Evolutionary conservation across 2,888 invertebrate species (phyloP).

Genomic region (Platynereis dumerilii): DNA sequence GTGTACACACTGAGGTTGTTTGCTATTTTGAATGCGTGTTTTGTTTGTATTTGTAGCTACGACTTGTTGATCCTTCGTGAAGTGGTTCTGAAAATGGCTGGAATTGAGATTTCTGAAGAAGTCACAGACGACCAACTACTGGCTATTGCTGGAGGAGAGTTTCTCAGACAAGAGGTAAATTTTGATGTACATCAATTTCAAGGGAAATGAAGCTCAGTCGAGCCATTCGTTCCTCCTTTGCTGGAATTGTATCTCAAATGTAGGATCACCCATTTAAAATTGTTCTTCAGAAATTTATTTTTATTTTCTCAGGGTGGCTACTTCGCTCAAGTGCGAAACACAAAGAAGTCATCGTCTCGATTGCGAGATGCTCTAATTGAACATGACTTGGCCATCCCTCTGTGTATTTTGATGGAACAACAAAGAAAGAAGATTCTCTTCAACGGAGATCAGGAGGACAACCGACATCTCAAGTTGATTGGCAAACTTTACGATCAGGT

Average conservation of each 20-base stretch:
- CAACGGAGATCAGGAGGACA: slow-evolving; percentile 27
- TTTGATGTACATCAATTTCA: too few relatives aligned
- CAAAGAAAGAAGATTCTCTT: slow-evolving; percentile 96
- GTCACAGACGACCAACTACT: slow-evolving; percentile 95
- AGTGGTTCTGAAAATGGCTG: slow-evolving; percentile 99
- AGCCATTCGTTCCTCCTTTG: too few relatives aligned
- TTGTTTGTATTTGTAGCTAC: slow-evolving; percentile 73
- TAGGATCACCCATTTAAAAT: neutral
- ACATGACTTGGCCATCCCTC: slow-evolving; percentile 84
- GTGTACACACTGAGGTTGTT: neutral
- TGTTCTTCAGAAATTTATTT: neutral
- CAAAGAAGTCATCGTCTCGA: slow-evolving; percentile 91
- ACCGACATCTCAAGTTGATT: slow-evolving; percentile 73
- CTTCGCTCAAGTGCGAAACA: slow-evolving; percentile 95
- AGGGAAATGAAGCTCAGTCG: too few relatives aligned
- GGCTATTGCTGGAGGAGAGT: slow-evolving; percentile 96
- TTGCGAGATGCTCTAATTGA: slow-evolving; percentile 94
- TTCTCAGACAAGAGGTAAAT: slow-evolving; percentile 86
- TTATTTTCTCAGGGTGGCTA: slow-evolving; percentile 80
- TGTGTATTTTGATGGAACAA: slow-evolving; percentile 94
- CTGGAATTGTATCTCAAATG: too few relatives aligned
- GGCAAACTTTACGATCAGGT: slow-evolving; percentile 76
- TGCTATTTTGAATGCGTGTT: neutral
- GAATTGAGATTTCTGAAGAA: slow-evolving; percentile 95
- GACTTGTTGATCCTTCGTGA: slow-evolving; percentile 86